Conservation (phyloP, 2,797 vertebrate genomes). For the Halcyon badia region DNA sequence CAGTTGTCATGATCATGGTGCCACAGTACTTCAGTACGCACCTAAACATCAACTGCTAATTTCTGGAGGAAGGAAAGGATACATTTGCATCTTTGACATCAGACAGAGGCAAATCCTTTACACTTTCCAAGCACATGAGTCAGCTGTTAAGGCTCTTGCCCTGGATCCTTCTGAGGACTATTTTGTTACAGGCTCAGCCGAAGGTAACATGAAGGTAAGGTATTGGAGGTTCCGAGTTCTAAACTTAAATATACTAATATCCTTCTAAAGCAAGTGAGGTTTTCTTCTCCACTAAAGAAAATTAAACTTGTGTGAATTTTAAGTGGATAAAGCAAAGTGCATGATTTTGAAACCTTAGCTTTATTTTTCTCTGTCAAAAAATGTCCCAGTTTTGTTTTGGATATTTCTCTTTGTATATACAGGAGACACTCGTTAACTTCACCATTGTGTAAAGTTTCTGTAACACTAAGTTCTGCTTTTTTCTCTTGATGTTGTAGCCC, state of each 20-base stretch:
- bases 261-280: neutral
- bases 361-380: neutral
- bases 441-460: neutral
- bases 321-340: neutral
- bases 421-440: neutral
- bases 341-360: neutral
- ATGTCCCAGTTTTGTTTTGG: neutral
- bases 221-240: neutral
- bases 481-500: neutral
- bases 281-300: neutral
- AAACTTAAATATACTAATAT: neutral
- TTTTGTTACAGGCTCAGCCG: slow-evolving; percentile 95
- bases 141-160: slow-evolving; percentile 93
- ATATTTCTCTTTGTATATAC: neutral
- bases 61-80: slow-evolving; percentile 94
- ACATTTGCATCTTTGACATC: slow-evolving; percentile 94
- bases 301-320: neutral
- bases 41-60: slow-evolving; percentile 94
- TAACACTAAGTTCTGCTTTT: neutral
- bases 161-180: slow-evolving; percentile 93
- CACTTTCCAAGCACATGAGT: slow-evolving; percentile 97
- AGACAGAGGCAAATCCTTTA: slow-evolving; percentile 94
- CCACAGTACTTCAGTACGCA: slow-evolving; percentile 96
- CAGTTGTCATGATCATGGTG: slow-evolving; percentile 95
- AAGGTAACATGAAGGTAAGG: slow-evolving; percentile 98